These are phyloP conservation scores for Passer montanus DNA, from an alignment of 2,113 vertebrate genomes.

Conservation along the genomic window DNA sequence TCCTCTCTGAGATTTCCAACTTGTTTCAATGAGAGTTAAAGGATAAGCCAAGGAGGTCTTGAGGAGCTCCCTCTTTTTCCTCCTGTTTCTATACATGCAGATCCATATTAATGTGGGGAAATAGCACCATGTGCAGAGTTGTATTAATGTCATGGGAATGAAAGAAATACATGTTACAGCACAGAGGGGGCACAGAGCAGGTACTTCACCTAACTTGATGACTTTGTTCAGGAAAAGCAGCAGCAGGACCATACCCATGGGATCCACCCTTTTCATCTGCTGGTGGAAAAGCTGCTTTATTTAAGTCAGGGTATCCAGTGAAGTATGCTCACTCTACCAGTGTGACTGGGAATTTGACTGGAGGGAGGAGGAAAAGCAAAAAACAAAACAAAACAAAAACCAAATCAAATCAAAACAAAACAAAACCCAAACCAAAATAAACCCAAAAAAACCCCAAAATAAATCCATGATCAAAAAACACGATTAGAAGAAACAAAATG, in stretches of 20 bases:
- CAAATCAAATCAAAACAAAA: no score
- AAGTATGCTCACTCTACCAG: neutral
- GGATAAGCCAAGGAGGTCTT: neutral
- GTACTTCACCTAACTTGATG: neutral
- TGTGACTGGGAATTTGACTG: neutral
- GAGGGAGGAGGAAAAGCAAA: neutral
- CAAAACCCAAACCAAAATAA: no score
- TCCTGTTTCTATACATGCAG: rapidly evolving
- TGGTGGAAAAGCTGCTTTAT: neutral
- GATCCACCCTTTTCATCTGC: neutral
- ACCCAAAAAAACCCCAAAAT: no score
- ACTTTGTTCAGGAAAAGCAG: neutral
- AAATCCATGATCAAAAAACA: neutral
- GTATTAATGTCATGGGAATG: neutral
- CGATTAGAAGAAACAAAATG: neutral
- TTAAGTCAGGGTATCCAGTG: neutral
- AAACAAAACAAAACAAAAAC: no score
- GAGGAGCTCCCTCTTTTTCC: neutral
- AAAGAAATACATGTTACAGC: neutral
- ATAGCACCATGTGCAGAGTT: neutral
- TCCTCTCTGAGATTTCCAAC: neutral
- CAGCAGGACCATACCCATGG: neutral
- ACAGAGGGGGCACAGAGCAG: neutral
- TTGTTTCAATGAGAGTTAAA: neutral
- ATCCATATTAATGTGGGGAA: neutral